Conservation (phyloP, 1,140 invertebrate genomes). For the Atta cephalotes region DNA sequence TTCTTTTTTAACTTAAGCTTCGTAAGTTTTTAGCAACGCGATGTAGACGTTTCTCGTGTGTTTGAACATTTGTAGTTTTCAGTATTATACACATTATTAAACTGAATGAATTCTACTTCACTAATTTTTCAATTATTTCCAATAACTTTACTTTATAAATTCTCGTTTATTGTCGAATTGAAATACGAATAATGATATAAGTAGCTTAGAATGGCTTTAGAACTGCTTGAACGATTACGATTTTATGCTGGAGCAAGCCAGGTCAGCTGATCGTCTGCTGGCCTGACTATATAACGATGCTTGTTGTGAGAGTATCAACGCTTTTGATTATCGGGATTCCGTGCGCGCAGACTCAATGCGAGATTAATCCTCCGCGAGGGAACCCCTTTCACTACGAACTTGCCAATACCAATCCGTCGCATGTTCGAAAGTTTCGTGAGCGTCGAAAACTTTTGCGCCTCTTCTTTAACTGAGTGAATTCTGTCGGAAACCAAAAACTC, state of each 20-base stretch:
- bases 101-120: not conserved
- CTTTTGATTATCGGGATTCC: conserved; percentile 78
- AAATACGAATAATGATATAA: not conserved
- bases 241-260: conserved; percentile 41
- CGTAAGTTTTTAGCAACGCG: not conserved
- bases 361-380: conserved; percentile 76
- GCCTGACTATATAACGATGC: conserved; percentile 68
- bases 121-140: not conserved
- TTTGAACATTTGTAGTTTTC: conserved; percentile 11
- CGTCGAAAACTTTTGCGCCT: conserved; percentile 73
- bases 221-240: not conserved
- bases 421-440: conserved; percentile 72
- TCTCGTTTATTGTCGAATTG: not conserved
- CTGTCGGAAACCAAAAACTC: conserved; percentile 65
- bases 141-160: not conserved
- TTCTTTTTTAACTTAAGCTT: not conserved
- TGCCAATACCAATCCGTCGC: conserved; percentile 70
- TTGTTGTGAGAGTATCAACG: conserved; percentile 77
- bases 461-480: conserved; percentile 62
- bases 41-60: not conserved
- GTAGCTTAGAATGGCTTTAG: not conserved
- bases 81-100: not conserved
- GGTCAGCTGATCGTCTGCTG: conserved; percentile 74
- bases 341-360: conserved; percentile 76
- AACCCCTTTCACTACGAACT: conserved; percentile 71